Evolutionary conservation across 2,113 vertebrate species (phyloP).

Genomic region (Periophthalmodon schlosseri): DNA sequence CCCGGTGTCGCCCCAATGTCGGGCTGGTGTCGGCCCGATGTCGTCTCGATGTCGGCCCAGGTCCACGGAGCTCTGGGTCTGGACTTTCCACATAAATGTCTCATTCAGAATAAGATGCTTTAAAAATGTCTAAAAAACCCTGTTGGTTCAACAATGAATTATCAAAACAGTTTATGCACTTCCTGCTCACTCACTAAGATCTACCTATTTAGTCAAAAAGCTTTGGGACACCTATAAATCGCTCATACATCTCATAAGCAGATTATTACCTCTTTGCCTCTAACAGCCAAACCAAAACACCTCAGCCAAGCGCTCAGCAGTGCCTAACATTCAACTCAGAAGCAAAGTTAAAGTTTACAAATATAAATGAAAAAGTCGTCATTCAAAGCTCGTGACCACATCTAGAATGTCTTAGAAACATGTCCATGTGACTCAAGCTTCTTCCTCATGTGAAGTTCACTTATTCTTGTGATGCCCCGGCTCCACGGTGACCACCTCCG

Average conservation of each 20-base stretch:
- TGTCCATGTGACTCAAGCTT: constrained; percentile 49
- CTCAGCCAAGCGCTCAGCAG: constrained; percentile 30
- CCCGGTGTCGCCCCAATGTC: too few relatives aligned
- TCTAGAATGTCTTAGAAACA: constrained; percentile 49
- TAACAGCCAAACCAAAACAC: constrained; percentile 47
- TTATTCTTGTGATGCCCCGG: constrained; percentile 76
- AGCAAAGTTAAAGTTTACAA: constrained; percentile 42
- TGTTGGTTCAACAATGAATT: not conserved
- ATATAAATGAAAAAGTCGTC: constrained; percentile 45
- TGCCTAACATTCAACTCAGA: constrained; percentile 26
- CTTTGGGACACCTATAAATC: not conserved
- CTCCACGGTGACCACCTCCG: constrained; percentile 86
- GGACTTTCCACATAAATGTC: too few relatives aligned
- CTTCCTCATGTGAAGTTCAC: constrained; percentile 51
- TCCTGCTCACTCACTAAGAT: not conserved
- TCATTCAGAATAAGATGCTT: too few relatives aligned
- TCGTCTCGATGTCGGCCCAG: not conserved
- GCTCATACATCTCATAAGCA: not conserved
- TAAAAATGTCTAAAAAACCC: not conserved
- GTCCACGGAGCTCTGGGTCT: not conserved
- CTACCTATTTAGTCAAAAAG: too few relatives aligned
- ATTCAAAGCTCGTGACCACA: constrained; percentile 42
- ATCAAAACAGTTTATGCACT: not conserved
- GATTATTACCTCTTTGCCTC: not conserved
- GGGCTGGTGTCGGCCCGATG: too few relatives aligned